Base-by-base conservation (phyloP, 2,113 vertebrate species). In the Zosterops japonicus region DNA sequence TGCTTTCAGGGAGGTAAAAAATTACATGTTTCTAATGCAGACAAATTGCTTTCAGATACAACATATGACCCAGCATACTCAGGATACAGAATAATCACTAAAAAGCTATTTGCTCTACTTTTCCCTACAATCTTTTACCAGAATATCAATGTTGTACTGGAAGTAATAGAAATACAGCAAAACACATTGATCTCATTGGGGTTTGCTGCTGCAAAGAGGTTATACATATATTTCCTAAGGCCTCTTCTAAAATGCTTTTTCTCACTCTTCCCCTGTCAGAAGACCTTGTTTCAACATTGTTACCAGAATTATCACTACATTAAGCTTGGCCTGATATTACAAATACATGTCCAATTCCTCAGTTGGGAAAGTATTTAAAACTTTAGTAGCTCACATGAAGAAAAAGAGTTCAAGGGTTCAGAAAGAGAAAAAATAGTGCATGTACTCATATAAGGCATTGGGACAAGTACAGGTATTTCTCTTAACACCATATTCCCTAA, bases 31-130 rank as follows among this genome's bases (percentile, higher is more conserved):
- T 83, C 47, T 87, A 94, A 92, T 68, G 67, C 79, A 93, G 60
- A 89, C 27, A 88, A 85, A 89, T 88, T 94, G 53, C 87, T 85
- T 96, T 87, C 57, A 25, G 44, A 90, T 59, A 83, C 56, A 95
- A 57, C 46, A 64, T 65, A 89, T 71, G 82, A 88, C 67, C 69
- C 55, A 82, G 21, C 31, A 59, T 69, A 91, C 41, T 79, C 44
- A 56, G 59, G 39, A 50, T 82, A 87, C 12, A 82, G 46, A 90
- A 46, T 61, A 92, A 83, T 65, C 39, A 19, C 85, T 83, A 90
- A 87, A 74, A 94, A 91, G 52, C 71, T 44, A 64, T 70, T 72
- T 87, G 7, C 61, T 77, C 46, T 50, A 23, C 46, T 83, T 87
- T 86, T 55, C 27, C 25, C 22, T 82, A 50, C 39, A 53, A 64